phyloP scores from a whole-genome alignment of 2,113 vertebrate species.

The Phalacrocorax aristotelis region DNA sequence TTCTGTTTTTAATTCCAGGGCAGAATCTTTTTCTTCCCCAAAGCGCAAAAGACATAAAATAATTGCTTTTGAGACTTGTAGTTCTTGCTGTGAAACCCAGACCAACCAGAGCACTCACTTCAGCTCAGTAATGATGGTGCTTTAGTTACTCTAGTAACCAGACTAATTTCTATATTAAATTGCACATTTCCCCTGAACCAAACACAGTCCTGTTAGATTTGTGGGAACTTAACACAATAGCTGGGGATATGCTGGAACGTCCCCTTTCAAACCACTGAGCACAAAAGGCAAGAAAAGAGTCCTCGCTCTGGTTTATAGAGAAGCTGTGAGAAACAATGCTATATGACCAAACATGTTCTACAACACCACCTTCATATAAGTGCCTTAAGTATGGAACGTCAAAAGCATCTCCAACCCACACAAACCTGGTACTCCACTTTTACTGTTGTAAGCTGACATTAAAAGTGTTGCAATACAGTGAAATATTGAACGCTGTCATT shows the following conservation, averaged over 20 bases:
- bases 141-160: not conserved
- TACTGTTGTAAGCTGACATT: not conserved
- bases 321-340: not conserved
- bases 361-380: not conserved
- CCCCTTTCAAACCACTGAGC: not conserved
- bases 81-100: not conserved
- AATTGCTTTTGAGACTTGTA: not conserved
- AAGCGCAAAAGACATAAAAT: not conserved
- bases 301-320: not conserved
- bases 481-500: accelerated
- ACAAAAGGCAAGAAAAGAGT: not conserved
- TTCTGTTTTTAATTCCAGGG: not conserved
- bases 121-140: not conserved
- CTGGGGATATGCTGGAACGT: accelerated
- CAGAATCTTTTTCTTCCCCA: not conserved
- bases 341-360: not conserved
- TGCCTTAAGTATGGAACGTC: not conserved
- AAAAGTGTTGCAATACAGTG: not conserved
- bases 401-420: not conserved
- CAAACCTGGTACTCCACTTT: not conserved
- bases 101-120: not conserved
- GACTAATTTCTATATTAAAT: not conserved
- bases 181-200: not conserved
- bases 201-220: not conserved
- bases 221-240: not conserved